Percentiles rank a stretch among this genome's conserved stretches.
Evolutionary conservation across 2,113 vertebrate species (phyloP).

Genomic region (Leucosticte australis): DNA sequence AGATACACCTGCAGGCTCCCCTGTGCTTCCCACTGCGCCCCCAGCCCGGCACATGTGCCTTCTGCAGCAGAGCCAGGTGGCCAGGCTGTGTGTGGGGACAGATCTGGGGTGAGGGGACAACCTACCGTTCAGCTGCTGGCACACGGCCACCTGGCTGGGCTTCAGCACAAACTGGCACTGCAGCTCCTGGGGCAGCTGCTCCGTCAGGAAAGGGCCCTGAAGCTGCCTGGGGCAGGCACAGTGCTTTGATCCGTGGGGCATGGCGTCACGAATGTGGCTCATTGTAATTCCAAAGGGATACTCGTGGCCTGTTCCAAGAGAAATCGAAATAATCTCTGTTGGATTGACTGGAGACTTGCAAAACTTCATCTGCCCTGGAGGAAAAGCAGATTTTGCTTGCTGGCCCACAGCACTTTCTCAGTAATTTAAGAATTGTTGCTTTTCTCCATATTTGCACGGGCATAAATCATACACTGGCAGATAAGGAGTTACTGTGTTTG

Average conservation of each 20-base stretch:
- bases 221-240: conserved; percentile 68
- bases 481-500: neutral
- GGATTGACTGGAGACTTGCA: neutral
- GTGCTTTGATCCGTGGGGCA: conserved; percentile 74
- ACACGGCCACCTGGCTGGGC: conserved; percentile 73
- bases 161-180: conserved; percentile 96
- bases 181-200: conserved; percentile 86
- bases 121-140: conserved; percentile 79
- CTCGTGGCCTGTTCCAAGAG: conserved; percentile 85
- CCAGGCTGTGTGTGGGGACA: neutral
- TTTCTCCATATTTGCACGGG: neutral
- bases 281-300: conserved; percentile 96
- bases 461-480: neutral
- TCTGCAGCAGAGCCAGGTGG: neutral
- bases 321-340: conserved; percentile 28
- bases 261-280: conserved; percentile 86
- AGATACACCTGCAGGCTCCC: neutral
- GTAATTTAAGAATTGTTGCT: neutral
- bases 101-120: neutral
- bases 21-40: neutral
- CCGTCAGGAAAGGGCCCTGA: conserved; percentile 80
- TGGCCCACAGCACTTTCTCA: neutral
- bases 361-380: neutral
- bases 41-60: neutral
- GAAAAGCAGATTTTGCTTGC: neutral